These are phyloP conservation scores for Lasaia peninsularis DNA, from an alignment of 1,140 invertebrate genomes.

Conservation along the genomic window DNA sequence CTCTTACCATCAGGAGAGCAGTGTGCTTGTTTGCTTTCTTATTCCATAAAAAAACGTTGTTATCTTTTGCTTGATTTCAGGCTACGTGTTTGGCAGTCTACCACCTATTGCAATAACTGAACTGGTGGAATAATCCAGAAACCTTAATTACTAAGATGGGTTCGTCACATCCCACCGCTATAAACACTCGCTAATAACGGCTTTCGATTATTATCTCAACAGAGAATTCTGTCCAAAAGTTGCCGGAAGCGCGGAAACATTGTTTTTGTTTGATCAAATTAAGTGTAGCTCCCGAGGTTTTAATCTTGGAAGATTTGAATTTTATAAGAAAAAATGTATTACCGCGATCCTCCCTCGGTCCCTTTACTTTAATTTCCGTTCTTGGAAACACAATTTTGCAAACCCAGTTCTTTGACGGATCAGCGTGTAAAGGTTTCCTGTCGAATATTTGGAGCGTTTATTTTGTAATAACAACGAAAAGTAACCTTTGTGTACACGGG, in stretches of 20 bases:
- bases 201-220: not conserved
- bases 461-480: slow-evolving; percentile 14
- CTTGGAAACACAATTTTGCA: slow-evolving; percentile 33
- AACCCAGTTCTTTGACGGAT: slow-evolving; percentile 33
- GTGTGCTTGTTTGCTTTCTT: too few species aligned
- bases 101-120: too few species aligned
- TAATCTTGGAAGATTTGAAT: slow-evolving; percentile 5
- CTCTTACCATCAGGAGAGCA: too few species aligned
- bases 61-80: too few species aligned
- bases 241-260: not conserved
- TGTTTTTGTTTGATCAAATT: slow-evolving; percentile 6
- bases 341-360: slow-evolving; percentile 6
- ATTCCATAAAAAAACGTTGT: too few species aligned
- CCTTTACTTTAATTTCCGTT: slow-evolving; percentile 36
- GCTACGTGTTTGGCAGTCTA: too few species aligned
- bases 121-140: too few species aligned
- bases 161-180: too few species aligned
- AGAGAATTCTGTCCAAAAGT: not conserved
- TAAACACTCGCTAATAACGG: too few species aligned
- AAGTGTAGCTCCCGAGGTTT: not conserved
- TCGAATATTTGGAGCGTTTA: slow-evolving; percentile 31
- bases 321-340: slow-evolving; percentile 4
- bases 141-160: not conserved
- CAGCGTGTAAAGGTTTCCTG: slow-evolving; percentile 29
- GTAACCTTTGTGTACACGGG: not conserved